Conservation (phyloP, 2,113 vertebrate genomes). For the Eupsittula cactorum region DNA sequence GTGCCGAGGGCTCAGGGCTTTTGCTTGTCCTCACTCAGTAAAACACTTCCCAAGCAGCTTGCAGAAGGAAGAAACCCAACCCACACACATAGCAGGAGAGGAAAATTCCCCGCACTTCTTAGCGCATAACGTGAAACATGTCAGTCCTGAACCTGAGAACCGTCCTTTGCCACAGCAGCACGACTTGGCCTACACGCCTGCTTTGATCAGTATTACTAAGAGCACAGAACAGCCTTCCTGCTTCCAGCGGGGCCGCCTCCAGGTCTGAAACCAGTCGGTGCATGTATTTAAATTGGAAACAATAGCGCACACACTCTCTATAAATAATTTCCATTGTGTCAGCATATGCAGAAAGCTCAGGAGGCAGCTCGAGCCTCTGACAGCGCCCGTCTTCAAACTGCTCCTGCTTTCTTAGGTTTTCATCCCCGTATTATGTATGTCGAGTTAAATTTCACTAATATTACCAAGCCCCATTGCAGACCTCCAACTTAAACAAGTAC, state of each 20-base stretch:
- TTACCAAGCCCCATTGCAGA: background rate
- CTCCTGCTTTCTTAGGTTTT: background rate
- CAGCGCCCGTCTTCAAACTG: background rate
- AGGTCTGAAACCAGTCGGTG: background rate
- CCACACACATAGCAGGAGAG: background rate
- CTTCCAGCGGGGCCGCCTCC: background rate
- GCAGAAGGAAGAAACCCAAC: no score
- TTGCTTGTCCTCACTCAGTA: background rate
- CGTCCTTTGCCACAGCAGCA: background rate
- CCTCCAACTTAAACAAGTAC: background rate
- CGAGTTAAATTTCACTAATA: background rate
- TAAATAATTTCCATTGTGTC: background rate
- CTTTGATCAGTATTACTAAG: background rate
- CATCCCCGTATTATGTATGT: background rate
- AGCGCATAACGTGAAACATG: background rate
- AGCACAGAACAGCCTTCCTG: background rate
- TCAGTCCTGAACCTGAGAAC: background rate
- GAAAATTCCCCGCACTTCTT: background rate
- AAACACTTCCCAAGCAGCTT: background rate
- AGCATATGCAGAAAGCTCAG: background rate
- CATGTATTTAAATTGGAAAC: background rate
- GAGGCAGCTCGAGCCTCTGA: background rate
- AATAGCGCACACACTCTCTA: background rate
- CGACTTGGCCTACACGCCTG: fast-evolving
- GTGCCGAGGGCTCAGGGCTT: background rate